Evolutionary conservation across 2,113 vertebrate genomes (phyloP).

Genomic region (Archocentrus centrarchus): DNA sequence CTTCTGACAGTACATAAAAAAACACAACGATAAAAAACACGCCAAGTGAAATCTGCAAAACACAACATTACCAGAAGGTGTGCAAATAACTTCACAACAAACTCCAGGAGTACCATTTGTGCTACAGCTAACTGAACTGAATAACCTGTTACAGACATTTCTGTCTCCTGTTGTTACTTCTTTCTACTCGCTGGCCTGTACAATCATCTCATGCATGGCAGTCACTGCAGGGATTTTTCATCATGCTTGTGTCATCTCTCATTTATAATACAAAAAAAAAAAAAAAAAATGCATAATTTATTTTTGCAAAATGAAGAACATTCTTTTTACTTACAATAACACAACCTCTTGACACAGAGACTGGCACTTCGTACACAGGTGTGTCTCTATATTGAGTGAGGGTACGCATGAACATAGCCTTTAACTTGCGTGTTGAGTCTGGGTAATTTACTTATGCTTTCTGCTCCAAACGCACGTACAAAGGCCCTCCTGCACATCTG

Average conservation of each 20-base stretch:
- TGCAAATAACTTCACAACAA: constrained; percentile 8
- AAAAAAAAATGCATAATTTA: background rate
- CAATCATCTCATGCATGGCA: background rate
- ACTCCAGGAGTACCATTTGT: background rate
- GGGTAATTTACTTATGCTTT: constrained; percentile 82
- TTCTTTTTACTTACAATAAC: background rate
- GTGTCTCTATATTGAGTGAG: constrained; percentile 82
- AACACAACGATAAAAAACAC: background rate
- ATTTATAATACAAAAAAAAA: background rate
- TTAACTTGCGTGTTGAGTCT: constrained; percentile 82
- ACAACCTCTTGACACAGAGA: background rate
- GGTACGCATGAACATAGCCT: constrained; percentile 87
- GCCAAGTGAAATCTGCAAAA: background rate
- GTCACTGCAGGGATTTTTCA: background rate
- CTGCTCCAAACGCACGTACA: constrained; percentile 82
- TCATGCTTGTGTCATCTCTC: background rate
- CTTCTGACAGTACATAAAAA: background rate
- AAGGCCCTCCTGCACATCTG: constrained; percentile 90
- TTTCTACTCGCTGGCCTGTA: background rate
- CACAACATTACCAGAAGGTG: background rate
- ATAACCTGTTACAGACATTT: background rate
- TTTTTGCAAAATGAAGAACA: background rate
- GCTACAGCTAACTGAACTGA: background rate
- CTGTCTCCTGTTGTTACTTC: background rate
- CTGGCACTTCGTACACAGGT: background rate